Evolutionary conservation across 2,888 invertebrate genomes (phyloP).

Genomic region (Euzophera pinguis): DNA sequence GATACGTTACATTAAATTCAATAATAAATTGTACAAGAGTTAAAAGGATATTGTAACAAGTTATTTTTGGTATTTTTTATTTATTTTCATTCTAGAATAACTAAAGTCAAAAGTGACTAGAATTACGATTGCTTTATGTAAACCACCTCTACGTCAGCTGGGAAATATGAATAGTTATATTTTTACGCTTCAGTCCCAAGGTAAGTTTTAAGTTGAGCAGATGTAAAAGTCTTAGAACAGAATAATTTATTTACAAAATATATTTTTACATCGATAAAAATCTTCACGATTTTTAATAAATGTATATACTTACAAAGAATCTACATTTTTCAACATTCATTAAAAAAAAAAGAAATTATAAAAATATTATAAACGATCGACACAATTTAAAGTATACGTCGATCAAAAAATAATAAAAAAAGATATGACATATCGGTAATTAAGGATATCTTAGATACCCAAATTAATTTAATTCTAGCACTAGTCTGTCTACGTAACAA

Average conservation of each 20-base stretch:
- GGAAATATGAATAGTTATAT: conserved; percentile 34
- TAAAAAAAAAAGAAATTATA: conserved; percentile 45
- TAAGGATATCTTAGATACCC: conserved; percentile 38
- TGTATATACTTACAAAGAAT: conserved; percentile 66
- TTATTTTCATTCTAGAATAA: conserved; percentile 20
- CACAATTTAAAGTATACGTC: conserved; percentile 31
- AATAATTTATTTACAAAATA: conserved; percentile 74
- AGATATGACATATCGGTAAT: conserved; percentile 48
- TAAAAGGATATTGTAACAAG: conserved; percentile 12
- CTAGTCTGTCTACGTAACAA: conserved; percentile 57
- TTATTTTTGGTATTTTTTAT: conserved; percentile 12
- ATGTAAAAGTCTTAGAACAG: conserved; percentile 72
- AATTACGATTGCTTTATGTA: conserved; percentile 26
- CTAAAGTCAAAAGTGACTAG: conserved; percentile 26
- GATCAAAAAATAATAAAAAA: conserved; percentile 36
- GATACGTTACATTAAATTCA: conserved; percentile 9
- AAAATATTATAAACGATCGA: conserved; percentile 37
- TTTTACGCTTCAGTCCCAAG: conserved; percentile 56
- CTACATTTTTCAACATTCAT: conserved; percentile 53
- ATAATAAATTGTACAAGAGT: conserved; percentile 9
- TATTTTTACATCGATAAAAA: conserved; percentile 61
- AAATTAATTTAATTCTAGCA: conserved; percentile 36
- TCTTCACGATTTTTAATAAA: conserved; percentile 51
- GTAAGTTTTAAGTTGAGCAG: conserved; percentile 76
- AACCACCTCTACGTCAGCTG: conserved; percentile 28